Base-by-base conservation (phyloP, 2,113 vertebrate genomes). In the Pachycephala philippinensis region DNA sequence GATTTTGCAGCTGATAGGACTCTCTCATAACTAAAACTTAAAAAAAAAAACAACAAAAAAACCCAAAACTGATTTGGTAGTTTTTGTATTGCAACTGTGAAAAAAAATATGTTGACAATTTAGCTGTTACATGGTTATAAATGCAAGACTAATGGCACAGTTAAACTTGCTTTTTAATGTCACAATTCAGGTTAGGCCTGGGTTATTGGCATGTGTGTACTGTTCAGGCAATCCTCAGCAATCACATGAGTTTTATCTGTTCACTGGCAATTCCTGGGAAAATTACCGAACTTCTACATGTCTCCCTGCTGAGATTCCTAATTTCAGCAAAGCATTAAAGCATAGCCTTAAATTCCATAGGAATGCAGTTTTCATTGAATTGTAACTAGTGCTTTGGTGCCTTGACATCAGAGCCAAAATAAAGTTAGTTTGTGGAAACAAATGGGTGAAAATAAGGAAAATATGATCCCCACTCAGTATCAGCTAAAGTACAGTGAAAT, bases 401-500 rank as follows among this genome's bases (percentile, higher is more conserved):
- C 60, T 76, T 57, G 64, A 37, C 37, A 17, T n/a, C 40, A 56
- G 37, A 88, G 49, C 9, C 50, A 87, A 90, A 86, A 64, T 64
- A 56, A 75, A 66, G 9, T 54, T 72, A 21, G 8, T 82, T 87
- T 81, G 33, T 2, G 1, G 23, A 45, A 61, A 66, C 2, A 44
- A 81, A 50, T 17, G 13, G 11, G 13, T 84, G 16, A 50, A 87
- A 89, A 84, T 54, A 54, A 63, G 35, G 54, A 77, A 83, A 89
- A 81, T 27, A 8, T 6, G 15, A 56, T 84, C 27, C 22, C 24
- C 0, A 0, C 21, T 84, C 22, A 30, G 47, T 61, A 1, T 50
- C 5, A 45, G 13, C 4, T 27, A 19, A 63, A 45, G 23, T 30
- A 50, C 33, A 70, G 10, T 10, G 8, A 84, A 93, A 61, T 30